phyloP scores from a whole-genome alignment of 2,797 vertebrate species.

The Lagorchestes hirsutus region DNA sequence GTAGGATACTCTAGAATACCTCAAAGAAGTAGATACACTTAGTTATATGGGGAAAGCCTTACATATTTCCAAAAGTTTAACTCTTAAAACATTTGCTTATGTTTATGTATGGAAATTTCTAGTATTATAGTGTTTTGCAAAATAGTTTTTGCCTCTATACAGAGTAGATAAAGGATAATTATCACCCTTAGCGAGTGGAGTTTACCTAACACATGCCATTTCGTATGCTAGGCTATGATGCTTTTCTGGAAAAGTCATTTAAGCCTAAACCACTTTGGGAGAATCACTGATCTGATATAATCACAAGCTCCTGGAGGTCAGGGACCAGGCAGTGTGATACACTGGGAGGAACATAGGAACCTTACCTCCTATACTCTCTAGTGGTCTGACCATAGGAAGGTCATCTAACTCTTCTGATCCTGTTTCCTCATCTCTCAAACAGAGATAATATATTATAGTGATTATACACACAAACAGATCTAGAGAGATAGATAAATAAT shows the following conservation, averaged over 20 bases:
- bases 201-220: neutral
- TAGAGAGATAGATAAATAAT: neutral
- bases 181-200: neutral
- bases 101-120: neutral
- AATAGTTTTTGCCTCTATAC: neutral
- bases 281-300: neutral
- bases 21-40: neutral
- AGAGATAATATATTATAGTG: neutral
- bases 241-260: neutral
- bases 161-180: neutral
- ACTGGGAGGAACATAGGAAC: neutral
- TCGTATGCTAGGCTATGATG: neutral
- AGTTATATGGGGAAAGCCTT: neutral
- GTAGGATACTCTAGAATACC: neutral
- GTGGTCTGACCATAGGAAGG: neutral
- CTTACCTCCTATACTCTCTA: neutral
- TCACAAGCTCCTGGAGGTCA: neutral
- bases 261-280: neutral
- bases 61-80: neutral
- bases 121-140: neutral
- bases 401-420: neutral
- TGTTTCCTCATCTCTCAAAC: neutral
- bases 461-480: too few species aligned
- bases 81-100: neutral
- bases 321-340: neutral